Evolutionary conservation across 2,888 invertebrate genomes (phyloP).

Genomic region (Rhimphoctona megacephalus): DNA sequence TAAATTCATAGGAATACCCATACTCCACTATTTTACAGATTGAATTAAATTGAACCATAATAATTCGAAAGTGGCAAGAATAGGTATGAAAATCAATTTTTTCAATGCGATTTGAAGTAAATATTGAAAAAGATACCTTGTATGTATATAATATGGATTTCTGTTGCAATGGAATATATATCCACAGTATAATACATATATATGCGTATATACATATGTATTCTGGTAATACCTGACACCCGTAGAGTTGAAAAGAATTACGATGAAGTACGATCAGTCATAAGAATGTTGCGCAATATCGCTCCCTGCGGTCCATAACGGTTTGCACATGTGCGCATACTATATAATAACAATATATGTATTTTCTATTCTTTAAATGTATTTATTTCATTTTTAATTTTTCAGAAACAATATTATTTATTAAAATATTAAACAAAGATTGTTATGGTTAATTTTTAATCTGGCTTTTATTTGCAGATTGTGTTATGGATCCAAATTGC

Average conservation of each 20-base stretch:
- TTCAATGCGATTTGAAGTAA: too few species aligned
- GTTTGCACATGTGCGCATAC: background rate
- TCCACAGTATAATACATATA: conserved; percentile 11
- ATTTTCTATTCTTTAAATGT: background rate
- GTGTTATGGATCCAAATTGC: background rate
- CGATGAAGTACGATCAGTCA: conserved; percentile 40
- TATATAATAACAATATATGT: conserved; percentile 10
- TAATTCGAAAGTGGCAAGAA: background rate
- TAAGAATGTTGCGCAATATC: conserved; percentile 48
- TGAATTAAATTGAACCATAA: background rate
- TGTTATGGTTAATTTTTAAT: background rate
- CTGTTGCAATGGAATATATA: conserved; percentile 10
- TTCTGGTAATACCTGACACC: conserved; percentile 35
- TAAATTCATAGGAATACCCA: background rate
- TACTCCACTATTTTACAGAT: background rate
- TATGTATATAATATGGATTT: background rate
- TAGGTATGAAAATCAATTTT: too few species aligned
- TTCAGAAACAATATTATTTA: background rate
- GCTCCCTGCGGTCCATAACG: conserved; percentile 54
- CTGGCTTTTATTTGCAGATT: background rate
- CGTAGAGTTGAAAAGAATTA: conserved; percentile 43
- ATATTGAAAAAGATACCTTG: background rate
- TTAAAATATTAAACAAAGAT: background rate
- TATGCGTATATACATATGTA: background rate
- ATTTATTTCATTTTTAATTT: background rate